Conservation (phyloP, 2,797 vertebrate species). For the Taenioides sp. region DNA sequence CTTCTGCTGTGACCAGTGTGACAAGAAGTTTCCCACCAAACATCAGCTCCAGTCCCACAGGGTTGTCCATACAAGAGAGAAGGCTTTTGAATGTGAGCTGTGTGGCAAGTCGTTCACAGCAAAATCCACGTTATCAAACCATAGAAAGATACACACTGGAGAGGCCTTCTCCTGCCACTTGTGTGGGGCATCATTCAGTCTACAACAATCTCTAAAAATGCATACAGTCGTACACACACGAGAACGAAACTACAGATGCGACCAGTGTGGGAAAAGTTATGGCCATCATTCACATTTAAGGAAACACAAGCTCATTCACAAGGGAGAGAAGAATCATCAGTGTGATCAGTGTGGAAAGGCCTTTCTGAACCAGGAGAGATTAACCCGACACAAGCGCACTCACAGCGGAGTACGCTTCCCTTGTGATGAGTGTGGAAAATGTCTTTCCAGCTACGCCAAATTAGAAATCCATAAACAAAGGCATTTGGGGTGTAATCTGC, state of each 20-base stretch:
- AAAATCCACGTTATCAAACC: background rate
- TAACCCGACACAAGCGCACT: background rate
- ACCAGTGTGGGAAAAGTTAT: background rate
- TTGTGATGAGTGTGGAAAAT: constrained; percentile 5
- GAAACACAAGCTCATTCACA: constrained; percentile 8
- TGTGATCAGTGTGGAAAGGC: constrained; percentile 1
- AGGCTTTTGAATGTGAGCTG: background rate
- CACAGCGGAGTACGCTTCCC: background rate
- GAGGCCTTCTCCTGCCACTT: background rate
- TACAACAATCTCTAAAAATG: background rate
- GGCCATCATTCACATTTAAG: background rate
- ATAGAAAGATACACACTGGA: background rate
- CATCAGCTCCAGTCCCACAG: background rate
- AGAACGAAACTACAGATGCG: background rate
- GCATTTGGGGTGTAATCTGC: background rate
- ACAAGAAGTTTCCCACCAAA: background rate
- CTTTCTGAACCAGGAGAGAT: background rate
- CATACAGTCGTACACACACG: background rate
- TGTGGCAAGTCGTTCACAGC: background rate
- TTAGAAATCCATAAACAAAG: background rate
- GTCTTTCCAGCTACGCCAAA: background rate
- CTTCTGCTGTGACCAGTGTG: constrained; percentile 5
- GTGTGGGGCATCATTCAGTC: background rate
- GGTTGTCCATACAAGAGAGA: background rate
- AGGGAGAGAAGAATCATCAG: background rate